Evolutionary conservation across 1,140 invertebrate genomes (phyloP).

Genomic region (Popillia japonica): DNA sequence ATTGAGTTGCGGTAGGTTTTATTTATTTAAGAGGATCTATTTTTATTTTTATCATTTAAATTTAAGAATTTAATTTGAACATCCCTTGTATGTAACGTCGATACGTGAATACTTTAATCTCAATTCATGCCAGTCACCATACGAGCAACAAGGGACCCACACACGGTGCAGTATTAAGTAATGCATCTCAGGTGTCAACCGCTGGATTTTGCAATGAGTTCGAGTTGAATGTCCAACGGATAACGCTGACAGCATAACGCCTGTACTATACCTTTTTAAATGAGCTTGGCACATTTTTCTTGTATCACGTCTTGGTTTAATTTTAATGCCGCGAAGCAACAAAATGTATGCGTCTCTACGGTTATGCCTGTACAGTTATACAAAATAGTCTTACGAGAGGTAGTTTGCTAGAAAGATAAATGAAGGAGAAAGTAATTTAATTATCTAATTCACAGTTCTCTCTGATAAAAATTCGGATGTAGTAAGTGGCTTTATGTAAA

Average conservation of each 20-base stretch:
- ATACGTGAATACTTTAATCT: neutral
- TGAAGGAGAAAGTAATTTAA: too few relatives aligned
- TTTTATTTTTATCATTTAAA: too few relatives aligned
- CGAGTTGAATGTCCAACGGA: neutral
- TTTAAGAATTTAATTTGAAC: neutral
- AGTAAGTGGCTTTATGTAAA: too few relatives aligned
- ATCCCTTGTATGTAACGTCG: neutral
- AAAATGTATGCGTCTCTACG: neutral
- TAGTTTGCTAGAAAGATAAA: too few relatives aligned
- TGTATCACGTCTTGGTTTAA: neutral
- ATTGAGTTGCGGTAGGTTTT: too few relatives aligned
- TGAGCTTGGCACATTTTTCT: constrained; percentile 10
- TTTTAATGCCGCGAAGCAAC: neutral
- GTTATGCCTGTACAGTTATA: neutral
- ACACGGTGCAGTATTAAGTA: constrained; percentile 5
- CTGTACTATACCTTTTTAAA: neutral
- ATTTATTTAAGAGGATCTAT: too few relatives aligned
- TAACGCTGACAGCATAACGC: neutral
- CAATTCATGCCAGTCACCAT: neutral
- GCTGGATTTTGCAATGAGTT: constrained; percentile 3
- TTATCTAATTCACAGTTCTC: too few relatives aligned
- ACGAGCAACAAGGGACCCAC: neutral
- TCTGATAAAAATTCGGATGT: too few relatives aligned
- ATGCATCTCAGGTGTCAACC: constrained; percentile 17
- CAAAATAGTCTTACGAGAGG: neutral